phyloP scores from a whole-genome alignment of 2,113 vertebrate species.

The Oncorhynchus nerka region DNA sequence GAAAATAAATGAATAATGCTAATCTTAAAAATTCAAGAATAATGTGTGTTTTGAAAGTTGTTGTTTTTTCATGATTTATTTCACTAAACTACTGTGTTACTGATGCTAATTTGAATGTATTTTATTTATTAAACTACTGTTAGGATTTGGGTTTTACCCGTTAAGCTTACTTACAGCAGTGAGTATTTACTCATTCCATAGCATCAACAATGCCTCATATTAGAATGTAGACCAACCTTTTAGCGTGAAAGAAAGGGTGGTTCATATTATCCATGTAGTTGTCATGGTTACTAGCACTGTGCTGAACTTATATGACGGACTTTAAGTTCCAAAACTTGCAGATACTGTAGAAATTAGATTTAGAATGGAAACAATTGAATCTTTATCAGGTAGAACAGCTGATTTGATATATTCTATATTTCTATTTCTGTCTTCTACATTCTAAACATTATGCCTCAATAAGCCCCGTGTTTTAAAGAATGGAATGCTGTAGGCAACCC shows the following conservation, averaged over 20 bases:
- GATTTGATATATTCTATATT: conserved; percentile 8
- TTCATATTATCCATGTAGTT: conserved; percentile 5
- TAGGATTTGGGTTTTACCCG: too few species aligned
- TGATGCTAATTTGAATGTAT: conserved; percentile 21
- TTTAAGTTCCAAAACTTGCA: too few species aligned
- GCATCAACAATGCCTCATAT: conserved; percentile 6
- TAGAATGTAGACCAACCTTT: not conserved
- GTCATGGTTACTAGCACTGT: not conserved
- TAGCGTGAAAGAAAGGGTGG: not conserved
- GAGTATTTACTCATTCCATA: too few species aligned
- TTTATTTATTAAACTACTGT: not conserved
- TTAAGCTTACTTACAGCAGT: too few species aligned
- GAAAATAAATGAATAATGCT: not conserved
- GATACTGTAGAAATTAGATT: too few species aligned
- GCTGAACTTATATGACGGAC: too few species aligned
- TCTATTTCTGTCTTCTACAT: conserved; percentile 19
- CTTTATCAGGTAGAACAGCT: conserved; percentile 7
- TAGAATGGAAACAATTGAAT: conserved; percentile 1
- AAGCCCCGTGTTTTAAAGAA: too few species aligned
- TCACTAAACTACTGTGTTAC: conserved; percentile 2
- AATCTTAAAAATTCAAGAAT: too few species aligned
- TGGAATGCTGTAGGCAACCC: too few species aligned
- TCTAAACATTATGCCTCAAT: conserved; percentile 56
- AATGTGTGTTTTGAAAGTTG: too few species aligned
- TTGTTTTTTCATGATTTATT: not conserved